These are phyloP conservation scores for Vespertilio murinus DNA, from an alignment of 2,797 vertebrate species.

Conservation along the genomic window DNA sequence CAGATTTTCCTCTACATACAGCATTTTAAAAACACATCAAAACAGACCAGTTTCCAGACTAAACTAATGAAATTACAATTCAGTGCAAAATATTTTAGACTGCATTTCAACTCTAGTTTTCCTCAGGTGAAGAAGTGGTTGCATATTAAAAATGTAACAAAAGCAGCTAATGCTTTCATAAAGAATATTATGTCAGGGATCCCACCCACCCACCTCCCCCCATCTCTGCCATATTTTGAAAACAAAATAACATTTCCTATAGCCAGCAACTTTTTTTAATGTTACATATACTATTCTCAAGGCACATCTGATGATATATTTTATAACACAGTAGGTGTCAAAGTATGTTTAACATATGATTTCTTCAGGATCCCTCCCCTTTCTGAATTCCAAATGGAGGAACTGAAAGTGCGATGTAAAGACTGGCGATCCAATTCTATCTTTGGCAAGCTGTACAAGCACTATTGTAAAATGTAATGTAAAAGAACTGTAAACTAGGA, in stretches of 20 bases:
- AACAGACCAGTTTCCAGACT: slow-evolving; percentile 96
- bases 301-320: slow-evolving; percentile 99
- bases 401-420: slow-evolving; percentile 94
- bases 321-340: slow-evolving; percentile 92
- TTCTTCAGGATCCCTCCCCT: slow-evolving; percentile 90
- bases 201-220: slow-evolving; percentile 78
- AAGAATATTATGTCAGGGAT: slow-evolving; percentile 91
- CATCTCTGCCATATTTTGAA: slow-evolving; percentile 89
- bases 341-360: slow-evolving; percentile 90
- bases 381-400: slow-evolving; percentile 92
- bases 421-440: slow-evolving; percentile 96
- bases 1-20: slow-evolving; percentile 89
- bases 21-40: slow-evolving; percentile 90
- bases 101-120: slow-evolving; percentile 92
- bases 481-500: slow-evolving; percentile 92
- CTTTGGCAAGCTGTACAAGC: slow-evolving; percentile 99
- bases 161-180: slow-evolving; percentile 98
- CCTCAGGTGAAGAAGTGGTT: slow-evolving; percentile 97
- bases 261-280: slow-evolving; percentile 95
- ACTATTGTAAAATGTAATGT: slow-evolving; percentile 95
- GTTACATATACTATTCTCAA: slow-evolving; percentile 98
- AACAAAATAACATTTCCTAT: slow-evolving; percentile 93
- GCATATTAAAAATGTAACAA: slow-evolving; percentile 99
- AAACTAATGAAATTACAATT: slow-evolving; percentile 95
- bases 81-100: slow-evolving; percentile 99